These are phyloP conservation scores for Oscheius sp. DNA, from an alignment of 2,888 invertebrate genomes.

Conservation along the genomic window DNA sequence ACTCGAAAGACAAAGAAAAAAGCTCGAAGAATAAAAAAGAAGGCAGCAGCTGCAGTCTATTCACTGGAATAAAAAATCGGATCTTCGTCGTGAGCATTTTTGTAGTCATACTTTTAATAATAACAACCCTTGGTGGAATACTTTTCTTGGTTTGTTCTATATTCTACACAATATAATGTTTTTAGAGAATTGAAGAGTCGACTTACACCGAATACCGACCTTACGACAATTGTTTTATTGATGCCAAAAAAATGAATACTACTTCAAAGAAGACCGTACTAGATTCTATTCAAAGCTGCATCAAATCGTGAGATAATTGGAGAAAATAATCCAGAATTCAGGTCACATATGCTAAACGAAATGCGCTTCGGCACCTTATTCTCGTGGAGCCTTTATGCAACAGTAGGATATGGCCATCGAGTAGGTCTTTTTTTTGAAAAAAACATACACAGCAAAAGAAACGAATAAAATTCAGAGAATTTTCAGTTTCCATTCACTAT, in stretches of 20 bases:
- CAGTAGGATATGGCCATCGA: conserved; percentile 17
- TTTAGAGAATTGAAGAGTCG: background rate
- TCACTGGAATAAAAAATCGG: background rate
- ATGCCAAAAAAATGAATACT: background rate
- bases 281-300: background rate
- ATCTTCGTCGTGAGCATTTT: conserved; percentile 3
- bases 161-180: background rate
- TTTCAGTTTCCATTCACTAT: conserved; percentile 4
- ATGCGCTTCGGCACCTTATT: background rate
- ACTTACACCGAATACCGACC: background rate
- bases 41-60: too few species aligned
- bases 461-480: background rate
- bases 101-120: background rate
- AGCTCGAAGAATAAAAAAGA: too few species aligned
- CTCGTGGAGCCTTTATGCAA: conserved; percentile 17
- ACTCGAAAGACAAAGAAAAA: background rate
- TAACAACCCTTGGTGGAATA: background rate
- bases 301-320: background rate
- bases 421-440: conserved; percentile 4
- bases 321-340: background rate
- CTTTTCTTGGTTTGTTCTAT: background rate
- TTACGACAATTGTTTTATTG: background rate
- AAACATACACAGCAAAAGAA: too few species aligned
- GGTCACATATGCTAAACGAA: background rate
- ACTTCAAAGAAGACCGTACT: background rate